Conservation (phyloP, 2,888 invertebrate genomes). For the Sepiola atlantica region DNA sequence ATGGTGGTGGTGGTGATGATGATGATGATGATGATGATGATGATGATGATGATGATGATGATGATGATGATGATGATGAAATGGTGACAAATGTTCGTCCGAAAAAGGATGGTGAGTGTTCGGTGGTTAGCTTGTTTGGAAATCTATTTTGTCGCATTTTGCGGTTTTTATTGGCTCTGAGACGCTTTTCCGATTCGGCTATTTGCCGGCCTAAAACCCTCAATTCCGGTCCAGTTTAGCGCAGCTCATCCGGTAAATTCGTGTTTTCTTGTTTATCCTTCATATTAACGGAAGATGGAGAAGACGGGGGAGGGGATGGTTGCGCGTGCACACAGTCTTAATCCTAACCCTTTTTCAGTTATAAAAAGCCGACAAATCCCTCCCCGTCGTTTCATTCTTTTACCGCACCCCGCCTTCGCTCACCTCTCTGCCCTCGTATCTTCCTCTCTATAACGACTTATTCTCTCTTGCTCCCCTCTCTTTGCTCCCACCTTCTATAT, state of each 20-base stretch:
- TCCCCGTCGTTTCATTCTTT: not conserved
- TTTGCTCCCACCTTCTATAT: too few species aligned
- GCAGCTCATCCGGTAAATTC: conserved; percentile 3
- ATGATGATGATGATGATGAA: too few species aligned
- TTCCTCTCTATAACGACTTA: too few species aligned
- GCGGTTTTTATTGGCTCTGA: conserved; percentile 4
- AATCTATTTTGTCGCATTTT: not conserved
- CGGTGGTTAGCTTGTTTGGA: not conserved
- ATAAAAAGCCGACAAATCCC: not conserved
- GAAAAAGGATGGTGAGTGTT: too few species aligned
- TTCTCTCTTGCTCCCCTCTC: too few species aligned
- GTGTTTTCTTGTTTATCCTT: not conserved
- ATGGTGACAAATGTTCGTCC: too few species aligned
- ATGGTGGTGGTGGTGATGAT: too few species aligned
- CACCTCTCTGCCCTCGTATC: not conserved
- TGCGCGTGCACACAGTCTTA: not conserved
- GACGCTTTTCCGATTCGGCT: not conserved
- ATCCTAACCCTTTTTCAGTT: conserved; percentile 18
- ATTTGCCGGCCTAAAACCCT: not conserved
- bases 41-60: too few species aligned
- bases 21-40: too few species aligned
- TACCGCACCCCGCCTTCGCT: not conserved
- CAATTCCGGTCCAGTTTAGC: not conserved
- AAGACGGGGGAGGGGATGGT: not conserved
- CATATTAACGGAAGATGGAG: not conserved